Evolutionary conservation across 2,888 invertebrate species (phyloP), one percentile per base, ranked within the genome.

Genomic region (Sarcophaga carnaria): DNA sequence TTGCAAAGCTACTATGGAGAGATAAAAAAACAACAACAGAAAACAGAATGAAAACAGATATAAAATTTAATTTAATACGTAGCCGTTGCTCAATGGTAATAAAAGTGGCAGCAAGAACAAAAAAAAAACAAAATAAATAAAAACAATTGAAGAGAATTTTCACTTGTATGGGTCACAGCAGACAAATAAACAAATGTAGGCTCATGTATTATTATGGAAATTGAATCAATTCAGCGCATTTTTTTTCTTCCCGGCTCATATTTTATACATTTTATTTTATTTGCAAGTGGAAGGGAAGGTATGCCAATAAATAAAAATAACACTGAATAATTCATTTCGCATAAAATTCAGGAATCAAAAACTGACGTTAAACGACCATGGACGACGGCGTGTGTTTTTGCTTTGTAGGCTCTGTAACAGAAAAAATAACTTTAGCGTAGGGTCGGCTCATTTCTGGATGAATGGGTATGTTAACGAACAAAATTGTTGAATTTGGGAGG

Each of bases 141-240:
- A 47, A 27, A 60, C 4, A 67, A 67, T 62, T 71, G 25, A 27
- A 81, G 75, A 69, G 75, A 69, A 67, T 81, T 67, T 80, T 74
- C 71, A 74, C 74, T 80, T 74, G 45, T 20, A 37, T 49, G 0
- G 27, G 62, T 14, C 69, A 49, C 17, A 45, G 54, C 17, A 45
- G 64, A 66, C 63, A 69, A 69, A 25, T 69, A 77, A 75, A 75
- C 74, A 67, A 71, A 63, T 71, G 27, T 49, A 45, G 59, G 45
- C 47, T 20, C 17, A 67, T 75, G 62, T 54, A 62, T 62, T 20
- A 49, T 60, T 37, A 69, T 62, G 62, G 47, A 80, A 67, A 74
- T 74, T 67, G 67, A 60, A 80, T 80, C 64, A 66, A 59, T 72
- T 72, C 60, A 27, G 60, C 60, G 14, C 62, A 37, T 37, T 75